phyloP scores from a whole-genome alignment of 2,888 invertebrate species.

The Parasteatoda lunata region DNA sequence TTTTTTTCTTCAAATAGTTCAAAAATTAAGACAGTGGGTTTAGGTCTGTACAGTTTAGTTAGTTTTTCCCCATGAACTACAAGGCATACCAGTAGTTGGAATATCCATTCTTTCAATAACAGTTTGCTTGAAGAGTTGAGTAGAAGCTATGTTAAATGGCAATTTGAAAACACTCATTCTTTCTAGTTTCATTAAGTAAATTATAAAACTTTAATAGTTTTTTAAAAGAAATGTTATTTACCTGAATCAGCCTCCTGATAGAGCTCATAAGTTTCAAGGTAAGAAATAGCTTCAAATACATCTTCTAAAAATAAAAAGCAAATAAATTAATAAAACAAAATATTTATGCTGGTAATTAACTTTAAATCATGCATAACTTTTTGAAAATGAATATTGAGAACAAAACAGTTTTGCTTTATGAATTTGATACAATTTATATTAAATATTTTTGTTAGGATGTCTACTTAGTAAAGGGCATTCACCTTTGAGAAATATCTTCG shows the following conservation, averaged over 20 bases:
- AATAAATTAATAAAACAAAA: no score
- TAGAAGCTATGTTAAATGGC: neutral
- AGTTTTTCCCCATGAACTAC: no score
- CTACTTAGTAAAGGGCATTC: no score
- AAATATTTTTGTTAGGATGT: no score
- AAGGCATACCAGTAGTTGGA: no score
- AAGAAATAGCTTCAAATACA: slow-evolving; percentile 82
- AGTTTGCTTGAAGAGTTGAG: neutral
- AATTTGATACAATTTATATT: no score
- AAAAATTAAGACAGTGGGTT: no score
- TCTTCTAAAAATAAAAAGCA: slow-evolving; percentile 77
- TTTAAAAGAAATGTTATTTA: slow-evolving; percentile 49
- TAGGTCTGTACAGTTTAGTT: no score
- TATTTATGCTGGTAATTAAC: no score
- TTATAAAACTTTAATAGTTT: neutral
- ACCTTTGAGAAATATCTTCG: no score
- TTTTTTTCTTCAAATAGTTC: no score
- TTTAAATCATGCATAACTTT: neutral
- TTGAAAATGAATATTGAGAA: neutral
- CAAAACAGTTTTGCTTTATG: neutral
- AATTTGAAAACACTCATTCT: no score
- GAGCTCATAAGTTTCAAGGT: slow-evolving; percentile 79
- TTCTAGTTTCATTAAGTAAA: neutral
- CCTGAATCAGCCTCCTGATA: slow-evolving; percentile 77
- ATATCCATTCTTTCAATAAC: neutral